These are phyloP conservation scores for Luperina nickerlii DNA, from an alignment of 2,888 invertebrate species.

Conservation along the genomic window DNA sequence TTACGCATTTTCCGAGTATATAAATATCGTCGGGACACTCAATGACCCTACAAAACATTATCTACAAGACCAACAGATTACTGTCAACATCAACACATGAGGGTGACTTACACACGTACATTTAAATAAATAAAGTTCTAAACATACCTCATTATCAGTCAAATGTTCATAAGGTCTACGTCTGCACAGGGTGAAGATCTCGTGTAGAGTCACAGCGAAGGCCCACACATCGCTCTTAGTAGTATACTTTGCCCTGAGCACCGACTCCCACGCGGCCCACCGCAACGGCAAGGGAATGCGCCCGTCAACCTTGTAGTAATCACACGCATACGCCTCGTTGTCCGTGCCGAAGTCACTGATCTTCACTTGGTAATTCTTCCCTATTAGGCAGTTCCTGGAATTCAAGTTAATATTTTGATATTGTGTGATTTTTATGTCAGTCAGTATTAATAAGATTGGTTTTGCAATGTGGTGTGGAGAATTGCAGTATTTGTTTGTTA, in stretches of 20 bases:
- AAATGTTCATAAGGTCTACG: slow-evolving; percentile 94
- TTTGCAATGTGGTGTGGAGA: background rate
- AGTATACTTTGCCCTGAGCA: slow-evolving; percentile 95
- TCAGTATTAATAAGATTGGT: background rate
- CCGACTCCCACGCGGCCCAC: slow-evolving; percentile 97
- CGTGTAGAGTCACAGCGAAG: slow-evolving; percentile 96
- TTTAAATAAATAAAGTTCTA: background rate
- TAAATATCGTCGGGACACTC: too few relatives aligned
- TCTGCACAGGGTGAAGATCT: slow-evolving; percentile 94
- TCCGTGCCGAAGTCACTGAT: slow-evolving; percentile 96
- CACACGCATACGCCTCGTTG: slow-evolving; percentile 94
- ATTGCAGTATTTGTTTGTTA: background rate
- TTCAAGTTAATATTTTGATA: background rate
- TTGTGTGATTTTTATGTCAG: background rate
- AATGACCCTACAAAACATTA: too few relatives aligned
- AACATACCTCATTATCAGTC: slow-evolving; percentile 92
- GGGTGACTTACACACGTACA: background rate
- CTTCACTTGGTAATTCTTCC: slow-evolving; percentile 95
- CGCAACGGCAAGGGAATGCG: slow-evolving; percentile 95
- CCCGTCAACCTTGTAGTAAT: slow-evolving; percentile 95
- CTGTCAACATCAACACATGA: background rate
- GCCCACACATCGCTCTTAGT: slow-evolving; percentile 98
- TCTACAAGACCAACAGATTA: background rate
- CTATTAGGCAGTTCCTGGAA: slow-evolving; percentile 95
- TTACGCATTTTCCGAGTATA: too few relatives aligned